Evolutionary conservation across 2,797 vertebrate genomes (phyloP).

Genomic region (Glyptemys insculpta): DNA sequence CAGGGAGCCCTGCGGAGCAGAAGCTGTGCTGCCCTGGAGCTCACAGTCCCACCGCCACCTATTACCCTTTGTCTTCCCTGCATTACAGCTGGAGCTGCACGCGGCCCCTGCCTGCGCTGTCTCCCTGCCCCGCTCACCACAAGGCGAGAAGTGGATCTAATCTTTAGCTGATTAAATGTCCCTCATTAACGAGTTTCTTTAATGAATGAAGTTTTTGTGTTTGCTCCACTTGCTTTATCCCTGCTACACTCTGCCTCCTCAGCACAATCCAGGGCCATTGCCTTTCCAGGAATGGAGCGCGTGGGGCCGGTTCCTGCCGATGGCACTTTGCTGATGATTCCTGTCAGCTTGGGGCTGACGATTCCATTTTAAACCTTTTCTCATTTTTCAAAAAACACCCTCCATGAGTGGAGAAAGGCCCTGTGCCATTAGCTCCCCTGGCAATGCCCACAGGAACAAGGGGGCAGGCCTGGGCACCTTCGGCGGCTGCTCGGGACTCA

Average conservation of each 20-base stretch:
- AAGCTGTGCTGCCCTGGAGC: no score
- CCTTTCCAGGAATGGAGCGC: constrained; percentile 77
- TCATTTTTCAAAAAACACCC: constrained; percentile 42
- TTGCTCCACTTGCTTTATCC: constrained; percentile 81
- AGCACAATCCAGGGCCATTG: constrained; percentile 83
- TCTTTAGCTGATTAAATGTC: constrained; percentile 85
- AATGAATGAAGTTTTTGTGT: constrained; percentile 86
- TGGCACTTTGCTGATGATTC: constrained; percentile 78
- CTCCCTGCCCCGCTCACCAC: constrained; percentile 27
- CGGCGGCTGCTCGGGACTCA: accelerated
- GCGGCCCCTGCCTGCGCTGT: neutral
- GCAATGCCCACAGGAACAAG: accelerated
- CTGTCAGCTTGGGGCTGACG: constrained; percentile 75
- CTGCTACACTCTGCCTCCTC: constrained; percentile 81
- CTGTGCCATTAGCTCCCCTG: neutral
- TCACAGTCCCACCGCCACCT: neutral
- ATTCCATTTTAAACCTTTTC: constrained; percentile 70
- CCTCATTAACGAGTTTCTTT: constrained; percentile 85
- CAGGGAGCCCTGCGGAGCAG: no score
- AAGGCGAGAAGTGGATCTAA: constrained; percentile 66
- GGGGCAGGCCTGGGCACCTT: accelerated
- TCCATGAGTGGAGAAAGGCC: neutral
- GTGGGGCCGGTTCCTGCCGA: constrained; percentile 78
- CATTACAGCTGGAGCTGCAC: neutral
- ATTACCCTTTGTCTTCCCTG: neutral